Evolutionary conservation across 2,797 vertebrate species (phyloP).

Genomic region (Tarsius wallacei): DNA sequence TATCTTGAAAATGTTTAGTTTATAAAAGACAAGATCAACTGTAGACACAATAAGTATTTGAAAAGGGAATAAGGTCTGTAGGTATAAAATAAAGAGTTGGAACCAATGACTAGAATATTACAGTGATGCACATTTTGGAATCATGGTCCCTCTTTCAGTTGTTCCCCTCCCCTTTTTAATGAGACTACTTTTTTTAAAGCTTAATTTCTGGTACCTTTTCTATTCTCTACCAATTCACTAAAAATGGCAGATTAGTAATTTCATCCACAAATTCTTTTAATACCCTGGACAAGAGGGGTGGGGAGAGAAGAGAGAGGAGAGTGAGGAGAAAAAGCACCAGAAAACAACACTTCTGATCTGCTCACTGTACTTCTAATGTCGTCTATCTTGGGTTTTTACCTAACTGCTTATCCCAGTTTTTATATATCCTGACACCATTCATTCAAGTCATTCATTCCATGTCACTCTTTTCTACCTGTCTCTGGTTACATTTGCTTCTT

Average conservation of each 20-base stretch:
- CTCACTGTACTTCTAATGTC: neutral
- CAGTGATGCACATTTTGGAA: neutral
- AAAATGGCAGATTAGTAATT: neutral
- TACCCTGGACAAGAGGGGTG: neutral
- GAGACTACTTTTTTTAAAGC: neutral
- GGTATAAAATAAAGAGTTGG: neutral
- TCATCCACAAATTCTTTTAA: neutral
- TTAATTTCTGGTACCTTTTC: conserved; percentile 17
- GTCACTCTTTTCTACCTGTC: neutral
- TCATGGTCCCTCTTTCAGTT: neutral
- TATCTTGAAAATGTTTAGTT: conserved; percentile 37
- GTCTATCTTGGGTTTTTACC: neutral
- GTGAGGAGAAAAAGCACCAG: neutral
- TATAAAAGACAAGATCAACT: conserved; percentile 19
- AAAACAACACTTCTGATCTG: neutral
- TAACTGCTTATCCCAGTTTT: neutral
- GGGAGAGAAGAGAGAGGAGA: too few species aligned
- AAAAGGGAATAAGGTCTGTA: neutral
- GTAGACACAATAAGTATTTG: neutral
- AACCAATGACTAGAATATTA: neutral
- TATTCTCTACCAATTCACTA: neutral
- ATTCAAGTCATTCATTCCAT: neutral
- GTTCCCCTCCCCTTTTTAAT: neutral
- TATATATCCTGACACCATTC: neutral
- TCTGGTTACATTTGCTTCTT: neutral